Evolutionary conservation across 1,140 invertebrate genomes (phyloP), one percentile per base, ranked within the genome.

Genomic region (Leptopilina clavipes): DNA sequence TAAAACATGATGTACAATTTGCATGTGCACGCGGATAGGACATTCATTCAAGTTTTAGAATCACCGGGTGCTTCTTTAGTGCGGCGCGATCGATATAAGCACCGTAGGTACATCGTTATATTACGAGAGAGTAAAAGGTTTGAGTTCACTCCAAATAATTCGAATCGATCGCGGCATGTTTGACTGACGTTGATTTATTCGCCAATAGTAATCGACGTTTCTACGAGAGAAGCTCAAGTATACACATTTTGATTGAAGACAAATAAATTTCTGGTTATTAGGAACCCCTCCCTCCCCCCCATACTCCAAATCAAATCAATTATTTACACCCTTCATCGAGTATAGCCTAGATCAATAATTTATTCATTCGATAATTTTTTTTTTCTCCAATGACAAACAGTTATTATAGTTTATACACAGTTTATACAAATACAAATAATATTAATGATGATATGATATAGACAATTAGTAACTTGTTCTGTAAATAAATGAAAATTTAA

Each of bases 111-210:
- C 59, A 65, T 65, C 59, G 59, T 65, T 65, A 37, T 65, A 52
- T 52, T 52, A 52, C 48, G 10, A 37, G 59, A 65, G 59, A 65
- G 59, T 22, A 65, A 65, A 65, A 22, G 59, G 31, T 65, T 65
- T 22, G 31, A 14, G 31, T 31, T 65, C 22, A 65, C 59, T 65
- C 7, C 12, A 65, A 25, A 65, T 65, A 31, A 65, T 65, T 65
- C 59, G 59, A 65, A 65, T 65, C 59, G 59, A 65, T 65, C 25
- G 59, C 25, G 59, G 59, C 25, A 65, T 31, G 59, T 65, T 65
- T 65, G 59, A 65, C 25, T 65, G 59, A 65, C 59, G 59, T 65
- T 65, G 59, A 65, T 65, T 65, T 31, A 65, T 65, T 65, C 59
- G 59, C 59, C 22, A 65, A 65, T 31, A 31, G 59, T 65, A 65